phyloP scores from a whole-genome alignment of 2,888 invertebrate genomes.

The Oxystoma pomonae region DNA sequence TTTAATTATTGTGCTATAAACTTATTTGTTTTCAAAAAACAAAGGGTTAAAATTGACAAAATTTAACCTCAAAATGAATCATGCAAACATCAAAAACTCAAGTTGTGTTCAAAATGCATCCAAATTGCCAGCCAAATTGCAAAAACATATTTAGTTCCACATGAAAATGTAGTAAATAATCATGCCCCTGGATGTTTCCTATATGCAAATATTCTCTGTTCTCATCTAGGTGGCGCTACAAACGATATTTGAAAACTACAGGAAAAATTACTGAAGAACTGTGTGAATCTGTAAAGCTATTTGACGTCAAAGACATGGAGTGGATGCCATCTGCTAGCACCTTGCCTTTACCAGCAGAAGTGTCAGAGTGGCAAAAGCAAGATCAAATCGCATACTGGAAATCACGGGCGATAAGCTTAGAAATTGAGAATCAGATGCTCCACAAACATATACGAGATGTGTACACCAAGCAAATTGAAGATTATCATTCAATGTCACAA shows the following conservation, averaged over 20 bases:
- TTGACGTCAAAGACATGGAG: slow-evolving; percentile 38
- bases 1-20: too few relatives aligned
- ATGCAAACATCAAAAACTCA: too few relatives aligned
- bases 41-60: too few relatives aligned
- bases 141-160: too few relatives aligned
- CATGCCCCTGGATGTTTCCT: too few relatives aligned
- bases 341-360: slow-evolving; percentile 29
- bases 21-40: too few relatives aligned
- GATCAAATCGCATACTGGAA: slow-evolving; percentile 61
- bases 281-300: slow-evolving; percentile 32
- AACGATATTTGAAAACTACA: slow-evolving; percentile 30
- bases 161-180: too few relatives aligned
- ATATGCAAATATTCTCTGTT: too few relatives aligned
- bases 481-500: slow-evolving; percentile 25
- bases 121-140: too few relatives aligned
- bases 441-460: slow-evolving; percentile 50
- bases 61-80: too few relatives aligned
- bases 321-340: slow-evolving; percentile 22
- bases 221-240: slow-evolving; percentile 27
- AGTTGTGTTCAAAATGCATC: too few relatives aligned
- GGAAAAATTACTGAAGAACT: slow-evolving; percentile 32
- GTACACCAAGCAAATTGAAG: slow-evolving; percentile 37
- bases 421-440: slow-evolving; percentile 56
- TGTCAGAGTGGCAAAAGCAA: slow-evolving; percentile 50
- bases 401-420: slow-evolving; percentile 54